phyloP scores from a whole-genome alignment of 2,888 invertebrate genomes.

The Crematogaster levior region DNA sequence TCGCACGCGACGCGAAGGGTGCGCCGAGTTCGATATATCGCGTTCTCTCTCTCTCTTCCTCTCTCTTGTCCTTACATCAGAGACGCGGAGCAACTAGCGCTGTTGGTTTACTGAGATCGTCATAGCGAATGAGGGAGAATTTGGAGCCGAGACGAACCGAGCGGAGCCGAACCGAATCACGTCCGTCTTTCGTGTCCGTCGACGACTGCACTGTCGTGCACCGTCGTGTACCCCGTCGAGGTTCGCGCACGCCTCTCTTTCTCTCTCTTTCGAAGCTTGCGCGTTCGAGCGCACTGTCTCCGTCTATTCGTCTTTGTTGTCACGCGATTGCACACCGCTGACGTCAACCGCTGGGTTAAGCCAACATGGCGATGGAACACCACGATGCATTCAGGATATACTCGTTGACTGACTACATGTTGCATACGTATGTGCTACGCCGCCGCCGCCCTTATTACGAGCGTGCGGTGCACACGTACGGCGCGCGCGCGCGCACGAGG shows the following conservation, averaged over 20 bases:
- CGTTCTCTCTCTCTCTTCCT: constrained; percentile 6
- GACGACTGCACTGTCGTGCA: constrained; percentile 5
- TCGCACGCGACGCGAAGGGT: constrained; percentile 53
- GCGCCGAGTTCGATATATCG: constrained; percentile 48
- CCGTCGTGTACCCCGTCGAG: neutral
- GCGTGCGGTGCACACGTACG: neutral
- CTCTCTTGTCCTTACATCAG: neutral
- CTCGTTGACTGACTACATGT: neutral
- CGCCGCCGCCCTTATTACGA: neutral
- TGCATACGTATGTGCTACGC: neutral
- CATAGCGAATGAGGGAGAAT: constrained; percentile 76
- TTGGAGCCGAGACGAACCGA: neutral
- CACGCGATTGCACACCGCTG: constrained; percentile 59
- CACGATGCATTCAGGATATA: neutral
- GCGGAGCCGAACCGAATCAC: neutral
- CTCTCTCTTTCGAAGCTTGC: constrained; percentile 53
- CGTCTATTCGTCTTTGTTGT: constrained; percentile 55
- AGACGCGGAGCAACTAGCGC: constrained; percentile 72
- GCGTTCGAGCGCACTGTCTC: too few relatives aligned
- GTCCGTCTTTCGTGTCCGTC: constrained; percentile 59
- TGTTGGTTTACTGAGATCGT: constrained; percentile 75
- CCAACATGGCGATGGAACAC: constrained; percentile 69
- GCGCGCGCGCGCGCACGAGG: too few relatives aligned
- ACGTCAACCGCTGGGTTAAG: constrained; percentile 70
- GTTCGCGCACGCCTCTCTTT: constrained; percentile 44